phyloP scores from a whole-genome alignment of 2,797 vertebrate species.

The Coendou prehensilis region DNA sequence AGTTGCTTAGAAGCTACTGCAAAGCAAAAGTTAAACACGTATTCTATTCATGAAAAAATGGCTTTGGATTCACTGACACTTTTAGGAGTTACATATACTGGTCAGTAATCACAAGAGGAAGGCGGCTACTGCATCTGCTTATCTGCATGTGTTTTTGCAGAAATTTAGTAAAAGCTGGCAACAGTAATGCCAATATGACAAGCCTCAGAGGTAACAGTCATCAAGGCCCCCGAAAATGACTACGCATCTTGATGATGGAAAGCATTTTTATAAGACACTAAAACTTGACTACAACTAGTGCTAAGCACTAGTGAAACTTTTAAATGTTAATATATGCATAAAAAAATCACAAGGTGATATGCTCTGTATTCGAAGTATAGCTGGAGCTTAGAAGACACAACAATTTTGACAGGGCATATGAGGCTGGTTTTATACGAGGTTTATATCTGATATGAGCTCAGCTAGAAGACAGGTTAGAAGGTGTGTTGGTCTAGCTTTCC shows the following conservation, averaged over 20 bases:
- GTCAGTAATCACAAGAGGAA: neutral
- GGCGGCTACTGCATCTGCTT: constrained; percentile 90
- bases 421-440: neutral
- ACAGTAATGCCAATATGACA: constrained; percentile 92
- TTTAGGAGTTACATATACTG: constrained; percentile 13
- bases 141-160: constrained; percentile 88
- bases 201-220: constrained; percentile 91
- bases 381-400: neutral
- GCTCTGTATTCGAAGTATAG: neutral
- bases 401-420: neutral
- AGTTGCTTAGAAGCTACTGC: constrained; percentile 22
- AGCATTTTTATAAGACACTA: neutral
- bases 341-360: neutral
- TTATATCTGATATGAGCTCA: neutral
- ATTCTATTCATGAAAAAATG: neutral
- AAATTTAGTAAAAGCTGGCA: constrained; percentile 88
- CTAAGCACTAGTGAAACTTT: neutral
- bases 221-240: constrained; percentile 95
- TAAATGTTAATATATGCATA: neutral
- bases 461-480: neutral
- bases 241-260: constrained; percentile 84
- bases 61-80: neutral
- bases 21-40: constrained; percentile 30
- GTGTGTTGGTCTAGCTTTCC: neutral
- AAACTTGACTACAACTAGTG: neutral